Conservation (phyloP, 2,888 invertebrate species). For the Yponomeuta evonymella region DNA sequence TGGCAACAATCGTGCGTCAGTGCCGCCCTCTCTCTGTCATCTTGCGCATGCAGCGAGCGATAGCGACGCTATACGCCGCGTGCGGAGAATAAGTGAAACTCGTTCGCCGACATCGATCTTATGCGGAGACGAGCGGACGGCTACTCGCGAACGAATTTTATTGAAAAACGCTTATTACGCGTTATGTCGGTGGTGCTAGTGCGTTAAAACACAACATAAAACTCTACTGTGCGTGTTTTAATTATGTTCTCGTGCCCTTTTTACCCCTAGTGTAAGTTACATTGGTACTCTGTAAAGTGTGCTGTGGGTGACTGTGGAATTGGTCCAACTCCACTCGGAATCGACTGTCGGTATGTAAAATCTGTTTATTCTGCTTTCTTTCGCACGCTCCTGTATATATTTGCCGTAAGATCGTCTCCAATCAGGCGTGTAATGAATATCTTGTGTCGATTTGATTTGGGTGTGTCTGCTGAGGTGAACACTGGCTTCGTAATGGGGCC, state of each 20-base stretch:
- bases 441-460: slow-evolving; percentile 34
- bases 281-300: slow-evolving; percentile 46
- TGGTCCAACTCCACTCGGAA: slow-evolving; percentile 42
- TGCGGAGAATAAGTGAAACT: slow-evolving; percentile 54
- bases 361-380: slow-evolving; percentile 38
- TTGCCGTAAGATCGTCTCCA: slow-evolving; percentile 33
- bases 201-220: slow-evolving; percentile 51
- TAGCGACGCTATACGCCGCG: slow-evolving; percentile 34
- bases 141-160: slow-evolving; percentile 57
- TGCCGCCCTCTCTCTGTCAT: slow-evolving; percentile 45
- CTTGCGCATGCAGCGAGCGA: slow-evolving; percentile 29
- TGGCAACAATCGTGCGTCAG: slow-evolving; percentile 32
- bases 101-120: slow-evolving; percentile 64
- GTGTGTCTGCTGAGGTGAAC: slow-evolving; percentile 48
- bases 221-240: slow-evolving; percentile 58
- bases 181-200: slow-evolving; percentile 70
- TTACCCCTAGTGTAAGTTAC: slow-evolving; percentile 68
- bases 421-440: slow-evolving; percentile 29
- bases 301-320: slow-evolving; percentile 50
- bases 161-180: slow-evolving; percentile 50
- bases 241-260: slow-evolving; percentile 57
- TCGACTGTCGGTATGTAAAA: slow-evolving; percentile 58
- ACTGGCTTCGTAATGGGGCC: neutral
- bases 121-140: slow-evolving; percentile 56
- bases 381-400: slow-evolving; percentile 38